Evolutionary conservation across 2,113 vertebrate genomes (phyloP), one percentile per base, ranked within the genome.

Genomic region (Sebastes fasciatus): DNA sequence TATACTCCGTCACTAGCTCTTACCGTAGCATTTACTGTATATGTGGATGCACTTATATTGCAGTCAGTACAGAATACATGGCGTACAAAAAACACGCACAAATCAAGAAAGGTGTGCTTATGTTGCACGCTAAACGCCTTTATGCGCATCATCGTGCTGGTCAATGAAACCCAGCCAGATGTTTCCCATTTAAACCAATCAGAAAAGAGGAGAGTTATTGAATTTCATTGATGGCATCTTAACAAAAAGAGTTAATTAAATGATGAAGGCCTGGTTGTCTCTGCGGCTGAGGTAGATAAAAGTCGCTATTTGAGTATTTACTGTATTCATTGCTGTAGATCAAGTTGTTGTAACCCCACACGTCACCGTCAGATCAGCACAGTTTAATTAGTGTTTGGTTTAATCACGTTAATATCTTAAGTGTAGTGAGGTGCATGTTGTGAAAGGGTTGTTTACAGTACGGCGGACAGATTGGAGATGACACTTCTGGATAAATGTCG

Each of bases 331-430:
- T 34, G 3, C 34, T 34, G 34, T 34, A 34, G 34, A 34, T 34
- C 34, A 34, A 34, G 34, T 34, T 34, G 34, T 34, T 34, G 34
- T 34, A 34, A 4, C 34, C 4, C 34, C 4, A 34, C 34, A 34
- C 34, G 3, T 34, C 34, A 34, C 34, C 34, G 34, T 34, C 34
- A 34, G 34, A 34, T 34, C 34, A 34, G 67, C 52, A 8, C 10
- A 23, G 17, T 76, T 72, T 72, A 80, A 77, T 67, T 67, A 34
- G 26, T 80, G 60, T 80, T 67, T 79, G 23, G 8, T 61, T 79
- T 34, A 34, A 34, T 34, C 34, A 34, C 34, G 34, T 34, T 34
- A 34, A 34, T 34, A 34, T 34, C 34, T 34, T 34, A 34, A 34
- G 34, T 34, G 34, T 34, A 34, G 34, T 34, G 34, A 34, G 34